phyloP scores from a whole-genome alignment of 1,140 invertebrate genomes.

The Hetaerina americana region DNA sequence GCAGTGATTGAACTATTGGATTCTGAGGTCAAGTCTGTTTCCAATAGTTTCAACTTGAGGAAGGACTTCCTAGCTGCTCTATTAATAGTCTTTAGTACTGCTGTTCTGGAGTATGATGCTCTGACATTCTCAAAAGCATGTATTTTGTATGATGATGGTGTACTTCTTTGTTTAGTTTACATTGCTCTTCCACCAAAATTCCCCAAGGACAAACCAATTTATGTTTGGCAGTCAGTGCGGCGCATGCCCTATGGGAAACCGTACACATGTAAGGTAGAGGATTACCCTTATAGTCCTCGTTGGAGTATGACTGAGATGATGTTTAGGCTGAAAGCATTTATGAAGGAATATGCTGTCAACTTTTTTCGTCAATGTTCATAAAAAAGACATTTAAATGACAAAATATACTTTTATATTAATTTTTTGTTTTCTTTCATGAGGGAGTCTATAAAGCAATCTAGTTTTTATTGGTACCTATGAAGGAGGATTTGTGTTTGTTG shows the following conservation, averaged over 20 bases:
- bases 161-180: conserved; percentile 22
- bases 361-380: neutral
- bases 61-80: conserved; percentile 22
- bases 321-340: neutral
- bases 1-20: conserved; percentile 34
- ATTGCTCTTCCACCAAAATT: conserved; percentile 22
- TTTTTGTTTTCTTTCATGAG: too few relatives aligned
- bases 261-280: conserved; percentile 14
- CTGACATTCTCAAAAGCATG: conserved; percentile 20
- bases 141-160: conserved; percentile 22
- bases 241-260: conserved; percentile 18
- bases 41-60: conserved; percentile 20
- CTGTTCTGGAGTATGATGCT: conserved; percentile 26
- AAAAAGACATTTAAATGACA: too few relatives aligned
- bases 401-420: too few relatives aligned
- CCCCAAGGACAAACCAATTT: conserved; percentile 22
- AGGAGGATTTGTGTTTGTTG: too few relatives aligned
- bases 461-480: too few relatives aligned
- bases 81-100: conserved; percentile 17
- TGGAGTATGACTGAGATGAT: neutral
- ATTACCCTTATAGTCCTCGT: conserved; percentile 20
- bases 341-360: neutral
- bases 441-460: too few relatives aligned
- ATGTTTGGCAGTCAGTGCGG: conserved; percentile 22
- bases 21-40: conserved; percentile 33